phyloP scores from a whole-genome alignment of 1,140 invertebrate genomes.

The Drosophila biarmipes region DNA sequence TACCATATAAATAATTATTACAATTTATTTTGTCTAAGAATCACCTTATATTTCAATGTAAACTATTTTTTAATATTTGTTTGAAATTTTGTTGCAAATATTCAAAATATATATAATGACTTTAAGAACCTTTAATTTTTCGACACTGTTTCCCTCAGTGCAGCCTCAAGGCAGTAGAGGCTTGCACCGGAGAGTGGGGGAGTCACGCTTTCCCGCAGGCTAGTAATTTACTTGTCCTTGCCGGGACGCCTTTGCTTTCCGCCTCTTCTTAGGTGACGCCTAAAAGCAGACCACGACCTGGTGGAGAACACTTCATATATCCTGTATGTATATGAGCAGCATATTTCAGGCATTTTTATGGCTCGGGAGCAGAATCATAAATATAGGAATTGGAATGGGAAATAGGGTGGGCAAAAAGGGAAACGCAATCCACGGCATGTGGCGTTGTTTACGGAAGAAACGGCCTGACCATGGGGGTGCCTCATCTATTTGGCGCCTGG shows the following conservation, averaged over 20 bases:
- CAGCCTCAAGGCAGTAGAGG: slow-evolving; percentile 1
- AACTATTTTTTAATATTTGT: too few relatives aligned
- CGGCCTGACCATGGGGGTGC: slow-evolving; percentile 43
- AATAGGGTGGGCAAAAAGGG: background rate
- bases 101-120: too few relatives aligned
- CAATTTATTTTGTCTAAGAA: too few relatives aligned
- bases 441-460: slow-evolving; percentile 63
- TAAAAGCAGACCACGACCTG: slow-evolving; percentile 37
- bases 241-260: slow-evolving; percentile 19
- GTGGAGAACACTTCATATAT: slow-evolving; percentile 29
- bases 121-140: too few relatives aligned
- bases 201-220: slow-evolving; percentile 39
- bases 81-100: too few relatives aligned
- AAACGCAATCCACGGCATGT: slow-evolving; percentile 20
- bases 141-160: background rate
- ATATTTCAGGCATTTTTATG: slow-evolving; percentile 74
- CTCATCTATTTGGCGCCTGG: slow-evolving; percentile 51
- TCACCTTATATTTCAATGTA: too few relatives aligned
- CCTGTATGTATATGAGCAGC: slow-evolving; percentile 65
- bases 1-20: too few relatives aligned
- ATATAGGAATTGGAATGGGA: slow-evolving; percentile 8
- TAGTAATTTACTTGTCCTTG: slow-evolving; percentile 53
- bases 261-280: slow-evolving; percentile 48
- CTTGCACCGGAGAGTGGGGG: slow-evolving; percentile 22
- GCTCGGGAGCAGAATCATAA: slow-evolving; percentile 25